These are phyloP conservation scores for Stichopus horrens DNA, from an alignment of 53 echinoderm and acorn worm species.

Conservation along the genomic window DNA sequence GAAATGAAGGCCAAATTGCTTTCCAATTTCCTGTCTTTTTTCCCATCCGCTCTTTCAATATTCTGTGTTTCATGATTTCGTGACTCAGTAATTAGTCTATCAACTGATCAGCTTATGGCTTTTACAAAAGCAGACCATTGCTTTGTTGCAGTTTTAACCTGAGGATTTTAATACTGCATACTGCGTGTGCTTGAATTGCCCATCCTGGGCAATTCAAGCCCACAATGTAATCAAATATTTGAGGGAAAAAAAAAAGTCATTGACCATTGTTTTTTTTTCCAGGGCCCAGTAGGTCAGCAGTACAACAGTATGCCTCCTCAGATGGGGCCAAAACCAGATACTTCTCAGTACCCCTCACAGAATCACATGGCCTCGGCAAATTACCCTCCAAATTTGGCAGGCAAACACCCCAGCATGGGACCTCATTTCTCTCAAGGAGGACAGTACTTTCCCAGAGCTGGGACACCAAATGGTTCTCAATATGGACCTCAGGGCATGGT, in stretches of 20 bases:
- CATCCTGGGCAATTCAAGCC: too few species aligned
- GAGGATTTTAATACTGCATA: too few species aligned
- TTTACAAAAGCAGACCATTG: too few species aligned
- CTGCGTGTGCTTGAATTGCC: too few species aligned
- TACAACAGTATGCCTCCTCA: constrained; percentile 30
- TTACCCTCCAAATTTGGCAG: constrained; percentile 36
- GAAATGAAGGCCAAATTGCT: too few species aligned
- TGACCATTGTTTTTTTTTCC: not conserved
- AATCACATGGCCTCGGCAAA: constrained; percentile 45
- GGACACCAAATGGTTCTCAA: constrained; percentile 56
- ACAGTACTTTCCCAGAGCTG: constrained; percentile 75
- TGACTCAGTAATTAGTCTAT: too few species aligned
- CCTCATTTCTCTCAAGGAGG: constrained; percentile 55
- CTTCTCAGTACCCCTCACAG: constrained; percentile 63
- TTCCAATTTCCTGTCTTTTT: too few species aligned
- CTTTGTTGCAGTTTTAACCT: too few species aligned
- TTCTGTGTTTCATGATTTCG: too few species aligned
- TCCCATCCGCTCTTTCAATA: too few species aligned
- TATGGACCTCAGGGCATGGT: constrained; percentile 67
- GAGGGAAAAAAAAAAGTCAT: not conserved
- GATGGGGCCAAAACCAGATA: constrained; percentile 56
- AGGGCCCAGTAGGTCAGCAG: constrained; percentile 37
- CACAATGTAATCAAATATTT: not conserved
- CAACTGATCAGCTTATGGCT: too few species aligned
- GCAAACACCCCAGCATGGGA: constrained; percentile 46